Conservation (phyloP, 2,888 invertebrate species). For the Mythimna ferrago region DNA sequence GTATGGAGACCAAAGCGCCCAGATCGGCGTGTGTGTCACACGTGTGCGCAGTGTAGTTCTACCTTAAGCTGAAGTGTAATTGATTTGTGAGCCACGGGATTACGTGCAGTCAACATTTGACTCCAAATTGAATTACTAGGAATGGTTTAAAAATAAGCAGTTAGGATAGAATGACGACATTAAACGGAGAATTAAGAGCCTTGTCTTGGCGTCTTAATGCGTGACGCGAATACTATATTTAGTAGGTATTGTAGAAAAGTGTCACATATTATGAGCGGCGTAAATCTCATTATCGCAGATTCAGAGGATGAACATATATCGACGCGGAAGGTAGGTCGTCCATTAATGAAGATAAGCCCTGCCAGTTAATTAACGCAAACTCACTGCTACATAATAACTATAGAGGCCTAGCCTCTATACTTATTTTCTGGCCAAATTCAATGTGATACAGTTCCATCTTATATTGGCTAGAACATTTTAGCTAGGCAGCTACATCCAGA, state of each 20-base stretch:
- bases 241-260: not conserved
- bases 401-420: not conserved
- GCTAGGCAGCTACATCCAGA: constrained; percentile 5
- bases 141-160: not conserved
- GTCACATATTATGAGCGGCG: not conserved
- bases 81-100: not conserved
- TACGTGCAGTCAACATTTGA: not conserved
- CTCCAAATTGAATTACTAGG: not conserved
- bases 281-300: constrained; percentile 8
- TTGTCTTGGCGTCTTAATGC: not conserved
- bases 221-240: not conserved
- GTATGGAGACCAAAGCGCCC: too few species aligned
- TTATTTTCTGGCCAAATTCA: constrained; percentile 1
- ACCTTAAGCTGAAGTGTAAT: not conserved
- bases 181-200: not conserved
- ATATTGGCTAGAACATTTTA: constrained; percentile 8
- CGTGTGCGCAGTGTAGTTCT: too few species aligned
- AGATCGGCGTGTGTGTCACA: too few species aligned
- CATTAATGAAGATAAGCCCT: constrained; percentile 19
- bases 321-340: not conserved
- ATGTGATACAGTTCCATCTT: constrained; percentile 3
- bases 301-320: not conserved
- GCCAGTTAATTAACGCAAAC: constrained; percentile 8
- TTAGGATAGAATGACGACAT: not conserved
- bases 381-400: too few species aligned